These are phyloP conservation scores for Schlechtendalia chinensis DNA, from an alignment of 1,140 invertebrate genomes.

Conservation along the genomic window DNA sequence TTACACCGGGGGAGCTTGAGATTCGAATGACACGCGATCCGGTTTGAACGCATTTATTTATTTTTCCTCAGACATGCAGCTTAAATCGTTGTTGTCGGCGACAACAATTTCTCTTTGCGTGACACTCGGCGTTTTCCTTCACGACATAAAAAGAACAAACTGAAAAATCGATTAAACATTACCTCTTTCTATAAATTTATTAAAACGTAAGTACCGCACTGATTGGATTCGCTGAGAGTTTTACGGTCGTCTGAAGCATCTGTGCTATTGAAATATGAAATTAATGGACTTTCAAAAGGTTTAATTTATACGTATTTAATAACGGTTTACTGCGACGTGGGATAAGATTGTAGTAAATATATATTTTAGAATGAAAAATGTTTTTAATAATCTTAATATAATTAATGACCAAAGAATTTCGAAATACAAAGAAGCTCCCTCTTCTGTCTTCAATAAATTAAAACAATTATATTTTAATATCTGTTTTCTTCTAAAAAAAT, in stretches of 20 bases:
- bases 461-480: background rate
- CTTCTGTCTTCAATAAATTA: background rate
- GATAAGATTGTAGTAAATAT: background rate
- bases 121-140: background rate
- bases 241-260: background rate
- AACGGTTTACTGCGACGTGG: background rate
- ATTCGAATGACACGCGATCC: constrained; percentile 28
- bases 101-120: constrained; percentile 35
- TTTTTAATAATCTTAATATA: background rate
- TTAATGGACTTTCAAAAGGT: background rate
- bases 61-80: constrained; percentile 27
- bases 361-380: background rate
- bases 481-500: background rate
- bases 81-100: background rate
- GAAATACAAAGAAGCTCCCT: no score
- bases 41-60: constrained; percentile 33
- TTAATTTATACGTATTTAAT: background rate
- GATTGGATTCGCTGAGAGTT: background rate
- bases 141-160: background rate
- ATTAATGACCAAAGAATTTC: background rate
- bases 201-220: background rate
- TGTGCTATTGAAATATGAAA: background rate
- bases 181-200: background rate
- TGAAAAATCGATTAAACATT: background rate
- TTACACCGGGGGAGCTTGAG: constrained; percentile 13